Conservation (phyloP, 2,888 invertebrate species). For the Mythimna ferrago region DNA sequence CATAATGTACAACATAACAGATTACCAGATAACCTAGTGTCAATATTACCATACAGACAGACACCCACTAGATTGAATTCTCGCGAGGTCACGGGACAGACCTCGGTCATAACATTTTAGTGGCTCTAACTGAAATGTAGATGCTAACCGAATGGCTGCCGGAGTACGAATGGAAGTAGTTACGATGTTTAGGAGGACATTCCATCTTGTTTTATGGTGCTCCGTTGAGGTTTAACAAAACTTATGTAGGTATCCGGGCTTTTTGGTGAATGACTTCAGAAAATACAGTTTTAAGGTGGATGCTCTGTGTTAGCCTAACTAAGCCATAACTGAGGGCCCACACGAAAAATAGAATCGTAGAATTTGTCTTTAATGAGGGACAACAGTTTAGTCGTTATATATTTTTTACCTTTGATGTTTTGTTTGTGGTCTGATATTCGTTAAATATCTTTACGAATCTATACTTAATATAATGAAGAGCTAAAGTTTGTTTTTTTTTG, state of each 20-base stretch:
- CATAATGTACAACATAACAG: constrained; percentile 14
- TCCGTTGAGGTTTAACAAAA: neutral
- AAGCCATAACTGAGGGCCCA: no score
- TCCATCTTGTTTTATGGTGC: constrained; percentile 16
- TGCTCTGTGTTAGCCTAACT: no score
- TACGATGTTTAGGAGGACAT: constrained; percentile 38
- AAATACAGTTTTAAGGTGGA: neutral
- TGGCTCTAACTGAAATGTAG: constrained; percentile 38
- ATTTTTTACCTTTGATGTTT: no score
- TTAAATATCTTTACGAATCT: no score
- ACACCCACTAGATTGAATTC: constrained; percentile 48
- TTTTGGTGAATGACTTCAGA: neutral
- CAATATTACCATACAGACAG: constrained; percentile 36
- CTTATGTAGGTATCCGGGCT: neutral
- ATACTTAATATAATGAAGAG: no score
- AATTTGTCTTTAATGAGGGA: no score
- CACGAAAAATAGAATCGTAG: no score
- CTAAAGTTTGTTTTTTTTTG: no score
- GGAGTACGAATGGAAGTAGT: constrained; percentile 8
- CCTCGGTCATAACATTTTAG: constrained; percentile 41
- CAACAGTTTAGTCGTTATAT: no score
- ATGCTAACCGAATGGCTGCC: constrained; percentile 21
- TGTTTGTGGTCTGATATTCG: no score
- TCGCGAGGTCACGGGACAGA: constrained; percentile 30
- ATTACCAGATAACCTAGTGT: constrained; percentile 12